Evolutionary conservation across 2,113 vertebrate species (phyloP).

Genomic region (Girardinichthys multiradiatus): DNA sequence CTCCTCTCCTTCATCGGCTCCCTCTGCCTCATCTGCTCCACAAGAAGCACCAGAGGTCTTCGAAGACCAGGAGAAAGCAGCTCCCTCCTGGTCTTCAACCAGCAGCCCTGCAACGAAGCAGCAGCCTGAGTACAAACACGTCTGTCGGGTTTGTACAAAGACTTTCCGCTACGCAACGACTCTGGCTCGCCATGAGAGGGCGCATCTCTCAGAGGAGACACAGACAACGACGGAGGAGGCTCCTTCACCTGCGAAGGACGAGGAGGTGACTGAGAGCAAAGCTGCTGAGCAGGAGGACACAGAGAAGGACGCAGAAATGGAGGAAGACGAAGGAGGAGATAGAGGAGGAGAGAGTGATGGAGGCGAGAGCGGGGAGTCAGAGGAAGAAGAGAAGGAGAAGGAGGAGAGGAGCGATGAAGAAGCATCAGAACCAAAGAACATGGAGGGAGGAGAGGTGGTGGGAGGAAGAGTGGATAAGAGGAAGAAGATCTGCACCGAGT

Average conservation of each 20-base stretch:
- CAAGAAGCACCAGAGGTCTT: conserved; percentile 2
- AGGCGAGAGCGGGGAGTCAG: conserved; percentile 76
- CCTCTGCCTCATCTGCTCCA: conserved; percentile 34
- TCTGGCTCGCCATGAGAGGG: conserved; percentile 91
- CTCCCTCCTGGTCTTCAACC: conserved; percentile 4
- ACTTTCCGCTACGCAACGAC: conserved; percentile 93
- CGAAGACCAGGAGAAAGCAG: conserved; percentile 24
- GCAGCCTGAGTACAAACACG: conserved; percentile 85
- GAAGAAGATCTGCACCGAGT: conserved; percentile 96
- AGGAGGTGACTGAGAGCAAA: conserved; percentile 60
- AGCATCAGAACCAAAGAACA: conserved; percentile 84
- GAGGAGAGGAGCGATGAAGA: conserved; percentile 87
- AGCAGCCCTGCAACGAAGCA: conserved; percentile 26
- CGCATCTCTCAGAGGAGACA: conserved; percentile 81
- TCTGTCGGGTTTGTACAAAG: conserved; percentile 89
- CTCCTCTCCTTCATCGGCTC: conserved; percentile 7
- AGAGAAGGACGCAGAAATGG: conserved; percentile 32
- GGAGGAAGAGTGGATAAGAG: conserved; percentile 90
- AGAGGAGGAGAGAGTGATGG: conserved; percentile 71
- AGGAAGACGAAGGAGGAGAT: conserved; percentile 52
- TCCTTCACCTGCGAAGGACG: background rate
- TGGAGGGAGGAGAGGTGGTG: conserved; percentile 69
- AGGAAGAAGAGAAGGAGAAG: conserved; percentile 83
- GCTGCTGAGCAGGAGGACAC: conserved; percentile 48
- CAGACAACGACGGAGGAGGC: conserved; percentile 3